phyloP scores from a whole-genome alignment of 2,888 invertebrate species.

The Rhopalosiphum nymphaeae region DNA sequence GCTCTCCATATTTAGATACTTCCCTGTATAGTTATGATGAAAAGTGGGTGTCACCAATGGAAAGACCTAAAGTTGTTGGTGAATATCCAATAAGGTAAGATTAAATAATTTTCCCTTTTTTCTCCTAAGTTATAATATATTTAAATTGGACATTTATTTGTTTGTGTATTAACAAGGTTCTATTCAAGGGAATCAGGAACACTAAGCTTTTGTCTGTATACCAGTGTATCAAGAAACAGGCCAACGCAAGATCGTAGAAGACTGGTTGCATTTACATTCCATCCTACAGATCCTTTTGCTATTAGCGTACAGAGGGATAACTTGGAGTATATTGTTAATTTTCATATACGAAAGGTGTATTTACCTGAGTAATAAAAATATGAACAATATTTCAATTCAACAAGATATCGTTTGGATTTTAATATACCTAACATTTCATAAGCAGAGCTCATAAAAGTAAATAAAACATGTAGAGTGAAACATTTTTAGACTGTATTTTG shows the following conservation, averaged over 20 bases:
- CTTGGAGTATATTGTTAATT: constrained; percentile 93
- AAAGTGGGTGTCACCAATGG: constrained; percentile 95
- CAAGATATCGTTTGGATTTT: neutral
- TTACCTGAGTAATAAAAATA: constrained; percentile 50
- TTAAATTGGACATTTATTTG: constrained; percentile 43
- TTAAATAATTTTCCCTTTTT: neutral
- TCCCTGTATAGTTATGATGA: constrained; percentile 95
- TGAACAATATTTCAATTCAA: neutral
- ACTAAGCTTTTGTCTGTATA: constrained; percentile 83
- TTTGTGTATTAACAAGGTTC: constrained; percentile 75
- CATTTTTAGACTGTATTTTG: neutral
- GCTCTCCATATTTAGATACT: constrained; percentile 92
- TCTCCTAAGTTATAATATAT: constrained; percentile 40
- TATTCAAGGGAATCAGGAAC: constrained; percentile 86
- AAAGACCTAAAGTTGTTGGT: constrained; percentile 92
- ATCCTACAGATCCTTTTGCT: constrained; percentile 95
- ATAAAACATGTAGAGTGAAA: neutral
- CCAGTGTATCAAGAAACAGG: constrained; percentile 72
- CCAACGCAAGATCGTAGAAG: constrained; percentile 78
- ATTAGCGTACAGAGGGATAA: constrained; percentile 95
- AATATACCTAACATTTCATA: neutral
- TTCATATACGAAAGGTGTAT: constrained; percentile 80
- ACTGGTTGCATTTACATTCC: constrained; percentile 94
- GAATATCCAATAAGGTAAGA: constrained; percentile 91
- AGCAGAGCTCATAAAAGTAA: neutral